A percentile compares a stretch with the other conserved stretches of the same genome.
Evolutionary conservation across 2,113 vertebrate genomes (phyloP).

Genomic region (Caloenas nicobarica): DNA sequence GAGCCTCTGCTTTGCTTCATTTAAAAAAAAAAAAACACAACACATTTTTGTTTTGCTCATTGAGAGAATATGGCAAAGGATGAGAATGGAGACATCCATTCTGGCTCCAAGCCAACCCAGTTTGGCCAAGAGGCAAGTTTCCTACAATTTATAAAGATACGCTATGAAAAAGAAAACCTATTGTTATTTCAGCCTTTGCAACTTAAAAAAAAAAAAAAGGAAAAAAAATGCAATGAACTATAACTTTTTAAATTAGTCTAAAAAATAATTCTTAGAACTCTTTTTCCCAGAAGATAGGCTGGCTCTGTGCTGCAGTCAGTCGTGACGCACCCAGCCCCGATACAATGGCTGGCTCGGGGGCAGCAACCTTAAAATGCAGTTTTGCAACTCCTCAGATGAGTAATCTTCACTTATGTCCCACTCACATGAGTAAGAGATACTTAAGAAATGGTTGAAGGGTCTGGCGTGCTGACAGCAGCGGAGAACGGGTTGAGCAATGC

Average conservation of each 20-base stretch:
- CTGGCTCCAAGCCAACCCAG: neutral
- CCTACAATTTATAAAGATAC: neutral
- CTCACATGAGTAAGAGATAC: neutral
- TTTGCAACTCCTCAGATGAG: constrained; percentile 23
- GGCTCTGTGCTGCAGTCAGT: neutral
- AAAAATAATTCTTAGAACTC: constrained; percentile 25
- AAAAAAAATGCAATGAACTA: neutral
- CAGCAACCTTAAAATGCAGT: neutral
- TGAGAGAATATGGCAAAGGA: neutral
- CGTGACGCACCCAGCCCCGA: neutral
- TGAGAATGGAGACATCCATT: constrained; percentile 12
- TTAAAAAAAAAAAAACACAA: neutral
- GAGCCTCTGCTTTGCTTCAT: constrained; percentile 12
- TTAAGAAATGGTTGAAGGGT: constrained; percentile 42
- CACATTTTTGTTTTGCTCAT: neutral
- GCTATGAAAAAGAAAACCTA: neutral
- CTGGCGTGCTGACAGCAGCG: neutral
- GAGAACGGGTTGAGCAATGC: constrained; percentile 2
- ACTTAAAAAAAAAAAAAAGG: neutral
- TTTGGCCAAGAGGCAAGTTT: constrained; percentile 22
- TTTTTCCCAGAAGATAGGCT: constrained; percentile 25
- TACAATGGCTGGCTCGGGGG: constrained; percentile 6
- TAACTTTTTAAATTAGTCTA: neutral
- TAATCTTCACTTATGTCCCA: constrained; percentile 32
- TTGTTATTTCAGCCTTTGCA: neutral